Percentiles rank a stretch among this genome's conserved stretches.
phyloP scores from a whole-genome alignment of 2,888 invertebrate genomes.

The Azorinus chamasolen region DNA sequence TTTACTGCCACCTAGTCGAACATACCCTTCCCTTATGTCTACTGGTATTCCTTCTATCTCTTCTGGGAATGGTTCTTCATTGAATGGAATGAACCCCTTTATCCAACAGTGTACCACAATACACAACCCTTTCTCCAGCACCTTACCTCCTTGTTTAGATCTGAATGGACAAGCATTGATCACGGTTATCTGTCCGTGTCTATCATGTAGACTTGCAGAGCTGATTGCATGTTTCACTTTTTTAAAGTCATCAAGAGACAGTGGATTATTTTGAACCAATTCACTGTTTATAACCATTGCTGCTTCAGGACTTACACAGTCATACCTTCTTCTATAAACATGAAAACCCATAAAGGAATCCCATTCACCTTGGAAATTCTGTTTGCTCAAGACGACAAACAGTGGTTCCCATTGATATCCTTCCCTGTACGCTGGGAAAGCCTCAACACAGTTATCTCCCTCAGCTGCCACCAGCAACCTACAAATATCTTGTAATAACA shows the following conservation, averaged over 20 bases:
- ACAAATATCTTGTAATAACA: slow-evolving; percentile 51
- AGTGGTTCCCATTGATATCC: slow-evolving; percentile 48
- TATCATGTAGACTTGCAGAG: slow-evolving; percentile 21
- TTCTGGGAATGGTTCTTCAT: slow-evolving; percentile 56
- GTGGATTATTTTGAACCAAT: slow-evolving; percentile 27
- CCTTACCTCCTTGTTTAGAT: slow-evolving; percentile 44
- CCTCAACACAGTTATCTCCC: slow-evolving; percentile 45
- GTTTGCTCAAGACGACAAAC: slow-evolving; percentile 48
- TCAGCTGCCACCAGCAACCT: slow-evolving; percentile 38
- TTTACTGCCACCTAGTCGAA: too few species aligned
- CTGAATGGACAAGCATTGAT: slow-evolving; percentile 47
- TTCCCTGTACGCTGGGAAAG: slow-evolving; percentile 49
- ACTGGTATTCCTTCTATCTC: slow-evolving; percentile 51
- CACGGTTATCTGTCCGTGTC: slow-evolving; percentile 48
- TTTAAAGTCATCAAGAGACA: slow-evolving; percentile 27
- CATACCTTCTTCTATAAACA: slow-evolving; percentile 47
- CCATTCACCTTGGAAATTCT: slow-evolving; percentile 34
- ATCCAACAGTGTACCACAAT: slow-evolving; percentile 56
- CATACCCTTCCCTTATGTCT: slow-evolving; percentile 49
- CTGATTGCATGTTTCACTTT: slow-evolving; percentile 24
- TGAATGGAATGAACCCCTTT: slow-evolving; percentile 60
- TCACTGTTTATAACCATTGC: slow-evolving; percentile 34
- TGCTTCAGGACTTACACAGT: slow-evolving; percentile 44
- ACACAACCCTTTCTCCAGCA: slow-evolving; percentile 43
- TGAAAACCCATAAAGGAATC: slow-evolving; percentile 52